Conservation (phyloP, 2,113 vertebrate species). For the Phaethon lepturus region DNA sequence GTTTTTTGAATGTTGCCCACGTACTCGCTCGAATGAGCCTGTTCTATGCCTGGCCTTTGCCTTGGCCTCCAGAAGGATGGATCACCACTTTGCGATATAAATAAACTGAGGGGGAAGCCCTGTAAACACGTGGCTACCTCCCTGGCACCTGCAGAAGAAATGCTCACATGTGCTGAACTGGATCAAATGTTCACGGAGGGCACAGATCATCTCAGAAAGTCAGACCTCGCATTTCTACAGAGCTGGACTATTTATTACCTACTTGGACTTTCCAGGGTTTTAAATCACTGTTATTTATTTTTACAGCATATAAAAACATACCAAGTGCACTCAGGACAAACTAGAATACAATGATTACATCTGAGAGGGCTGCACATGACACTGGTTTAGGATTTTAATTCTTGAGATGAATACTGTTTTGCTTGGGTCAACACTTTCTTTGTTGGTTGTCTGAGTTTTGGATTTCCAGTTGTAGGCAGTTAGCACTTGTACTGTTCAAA, state of each 20-base stretch:
- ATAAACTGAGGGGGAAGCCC: not conserved
- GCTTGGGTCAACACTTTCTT: not conserved
- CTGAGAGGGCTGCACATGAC: not conserved
- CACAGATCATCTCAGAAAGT: not conserved
- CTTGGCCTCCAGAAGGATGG: not conserved
- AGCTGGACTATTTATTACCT: not conserved
- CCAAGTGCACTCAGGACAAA: not conserved
- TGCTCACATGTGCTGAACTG: not conserved
- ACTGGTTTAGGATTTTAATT: slow-evolving; percentile 13
- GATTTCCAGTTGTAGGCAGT: slow-evolving; percentile 60
- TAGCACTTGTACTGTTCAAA: slow-evolving; percentile 62
- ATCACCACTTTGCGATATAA: not conserved
- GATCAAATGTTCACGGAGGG: not conserved
- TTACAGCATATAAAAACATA: slow-evolving; percentile 10
- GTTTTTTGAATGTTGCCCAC: not conserved
- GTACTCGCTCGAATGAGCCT: not conserved
- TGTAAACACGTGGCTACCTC: not conserved
- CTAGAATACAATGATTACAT: slow-evolving; percentile 14
- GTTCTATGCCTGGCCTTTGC: not conserved
- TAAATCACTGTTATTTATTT: slow-evolving; percentile 31
- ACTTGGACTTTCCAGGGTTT: not conserved
- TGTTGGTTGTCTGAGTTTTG: slow-evolving; percentile 31
- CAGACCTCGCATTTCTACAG: not conserved
- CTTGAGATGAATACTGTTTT: not conserved
- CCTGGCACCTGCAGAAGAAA: not conserved